Percentiles rank a stretch among this genome's conserved stretches.
These are phyloP conservation scores for Phocides pigmalion DNA, from an alignment of 1,140 invertebrate species.

Conservation along the genomic window DNA sequence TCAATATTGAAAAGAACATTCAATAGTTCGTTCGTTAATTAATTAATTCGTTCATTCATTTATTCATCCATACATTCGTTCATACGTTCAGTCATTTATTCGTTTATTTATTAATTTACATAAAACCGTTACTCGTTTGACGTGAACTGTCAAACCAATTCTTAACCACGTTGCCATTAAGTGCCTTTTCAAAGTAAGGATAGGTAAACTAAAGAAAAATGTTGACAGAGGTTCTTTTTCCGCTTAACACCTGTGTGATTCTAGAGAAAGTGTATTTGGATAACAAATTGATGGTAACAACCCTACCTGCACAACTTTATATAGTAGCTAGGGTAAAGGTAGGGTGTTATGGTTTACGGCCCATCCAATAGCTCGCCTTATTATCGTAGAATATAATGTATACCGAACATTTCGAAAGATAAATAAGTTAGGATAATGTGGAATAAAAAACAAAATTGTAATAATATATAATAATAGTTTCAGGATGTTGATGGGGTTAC, in stretches of 20 bases:
- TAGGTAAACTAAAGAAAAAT: constrained; percentile 3
- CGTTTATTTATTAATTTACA: no score
- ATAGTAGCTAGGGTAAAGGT: background rate
- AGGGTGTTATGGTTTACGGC: background rate
- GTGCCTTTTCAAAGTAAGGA: constrained; percentile 26
- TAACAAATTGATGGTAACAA: constrained; percentile 5
- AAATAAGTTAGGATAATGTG: no score
- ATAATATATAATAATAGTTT: no score
- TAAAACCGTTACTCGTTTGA: background rate
- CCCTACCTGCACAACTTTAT: background rate
- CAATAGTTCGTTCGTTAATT: no score
- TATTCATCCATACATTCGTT: no score
- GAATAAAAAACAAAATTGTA: no score
- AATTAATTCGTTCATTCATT: no score
- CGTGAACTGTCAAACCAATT: background rate
- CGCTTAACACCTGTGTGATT: constrained; percentile 3
- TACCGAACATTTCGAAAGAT: no score
- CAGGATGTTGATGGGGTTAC: no score
- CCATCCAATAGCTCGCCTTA: background rate
- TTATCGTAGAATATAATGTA: no score
- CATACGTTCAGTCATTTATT: no score
- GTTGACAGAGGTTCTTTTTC: constrained; percentile 8
- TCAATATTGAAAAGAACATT: no score
- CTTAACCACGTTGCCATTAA: constrained; percentile 23
- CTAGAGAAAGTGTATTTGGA: constrained; percentile 12